Evolutionary conservation across 2,888 invertebrate species (phyloP).

Genomic region (Cheilosia pagana): DNA sequence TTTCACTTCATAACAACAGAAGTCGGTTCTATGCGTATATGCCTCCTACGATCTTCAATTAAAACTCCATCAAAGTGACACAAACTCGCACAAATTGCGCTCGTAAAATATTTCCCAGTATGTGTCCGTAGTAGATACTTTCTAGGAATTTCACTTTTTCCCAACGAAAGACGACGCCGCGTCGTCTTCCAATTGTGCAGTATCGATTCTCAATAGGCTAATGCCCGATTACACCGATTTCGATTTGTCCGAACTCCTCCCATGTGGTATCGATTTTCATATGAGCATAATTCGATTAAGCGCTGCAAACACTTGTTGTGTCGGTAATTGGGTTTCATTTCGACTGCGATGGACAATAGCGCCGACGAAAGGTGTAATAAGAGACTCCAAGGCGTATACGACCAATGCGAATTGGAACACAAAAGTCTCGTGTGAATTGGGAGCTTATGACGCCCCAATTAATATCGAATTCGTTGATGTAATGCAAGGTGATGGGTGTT

Average conservation of each 20-base stretch:
- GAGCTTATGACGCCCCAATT: constrained; percentile 53
- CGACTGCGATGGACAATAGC: constrained; percentile 6
- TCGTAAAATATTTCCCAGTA: constrained; percentile 7
- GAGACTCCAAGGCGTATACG: constrained; percentile 19
- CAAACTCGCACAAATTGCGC: constrained; percentile 20
- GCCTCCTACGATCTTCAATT: constrained; percentile 37
- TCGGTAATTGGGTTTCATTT: constrained; percentile 33
- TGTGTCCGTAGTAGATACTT: constrained; percentile 22
- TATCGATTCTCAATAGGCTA: constrained; percentile 37
- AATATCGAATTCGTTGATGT: constrained; percentile 37
- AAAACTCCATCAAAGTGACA: constrained; percentile 52
- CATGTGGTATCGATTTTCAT: constrained; percentile 22
- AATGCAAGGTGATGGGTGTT: not conserved
- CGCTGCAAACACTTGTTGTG: constrained; percentile 35
- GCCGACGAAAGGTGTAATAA: constrained; percentile 29
- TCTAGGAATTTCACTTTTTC: constrained; percentile 60
- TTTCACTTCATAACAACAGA: constrained; percentile 30
- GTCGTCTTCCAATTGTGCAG: not conserved
- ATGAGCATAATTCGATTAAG: constrained; percentile 54
- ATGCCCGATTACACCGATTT: constrained; percentile 60
- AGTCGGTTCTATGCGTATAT: not conserved
- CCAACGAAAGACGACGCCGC: not conserved
- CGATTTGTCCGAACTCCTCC: constrained; percentile 33
- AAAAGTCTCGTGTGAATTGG: constrained; percentile 52
- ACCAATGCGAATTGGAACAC: constrained; percentile 8